Conservation (phyloP, 2,113 vertebrate genomes). For the Tyrannus savana region DNA sequence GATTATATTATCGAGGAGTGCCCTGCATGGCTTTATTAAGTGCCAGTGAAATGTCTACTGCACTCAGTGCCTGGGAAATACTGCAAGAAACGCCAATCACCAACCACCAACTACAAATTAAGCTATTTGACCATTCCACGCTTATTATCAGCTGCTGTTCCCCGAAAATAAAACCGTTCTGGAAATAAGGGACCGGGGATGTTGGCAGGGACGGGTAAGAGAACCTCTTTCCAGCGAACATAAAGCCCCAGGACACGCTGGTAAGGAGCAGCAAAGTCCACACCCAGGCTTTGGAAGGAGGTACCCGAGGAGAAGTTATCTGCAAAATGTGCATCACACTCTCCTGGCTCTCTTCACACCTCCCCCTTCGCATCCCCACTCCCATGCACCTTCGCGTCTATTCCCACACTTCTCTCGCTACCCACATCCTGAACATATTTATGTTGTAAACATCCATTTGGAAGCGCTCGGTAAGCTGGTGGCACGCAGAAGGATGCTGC, state of each 20-base stretch:
- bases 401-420: conserved; percentile 68
- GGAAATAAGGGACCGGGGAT: neutral
- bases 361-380: conserved; percentile 67
- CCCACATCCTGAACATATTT: conserved; percentile 71
- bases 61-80: conserved; percentile 43
- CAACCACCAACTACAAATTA: conserved; percentile 15
- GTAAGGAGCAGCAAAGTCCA: conserved; percentile 12
- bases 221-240: neutral
- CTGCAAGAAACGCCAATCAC: neutral
- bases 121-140: conserved; percentile 13
- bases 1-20: conserved; percentile 66
- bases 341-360: conserved; percentile 72
- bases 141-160: neutral
- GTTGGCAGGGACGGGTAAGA: neutral
- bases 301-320: conserved; percentile 39
- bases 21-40: conserved; percentile 69
- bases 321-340: conserved; percentile 72
- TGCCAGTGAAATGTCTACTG: conserved; percentile 61
- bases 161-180: neutral
- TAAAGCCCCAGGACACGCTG: conserved; percentile 2
- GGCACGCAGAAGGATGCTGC: conserved; percentile 41
- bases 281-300: conserved; percentile 49
- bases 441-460: conserved; percentile 70
- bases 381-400: conserved; percentile 68
- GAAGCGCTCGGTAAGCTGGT: conserved; percentile 27